A percentile compares a stretch with the other conserved stretches of the same genome.
Conservation (phyloP, 2,113 vertebrate genomes). For the Oncorhynchus gorbuscha region DNA sequence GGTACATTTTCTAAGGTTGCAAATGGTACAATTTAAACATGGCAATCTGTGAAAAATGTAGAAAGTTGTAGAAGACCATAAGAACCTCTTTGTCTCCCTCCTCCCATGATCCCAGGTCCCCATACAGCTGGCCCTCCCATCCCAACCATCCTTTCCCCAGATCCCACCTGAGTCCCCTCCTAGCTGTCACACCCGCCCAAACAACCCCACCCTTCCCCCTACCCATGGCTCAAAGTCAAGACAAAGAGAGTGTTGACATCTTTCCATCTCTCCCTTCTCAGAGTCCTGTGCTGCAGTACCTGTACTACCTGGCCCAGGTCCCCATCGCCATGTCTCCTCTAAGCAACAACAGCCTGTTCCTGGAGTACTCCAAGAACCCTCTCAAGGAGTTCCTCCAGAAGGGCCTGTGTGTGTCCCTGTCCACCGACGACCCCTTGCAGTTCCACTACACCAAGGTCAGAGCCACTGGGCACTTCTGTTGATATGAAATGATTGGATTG, state of each 20-base stretch:
- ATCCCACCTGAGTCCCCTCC: slow-evolving; percentile 81
- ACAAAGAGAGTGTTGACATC: slow-evolving; percentile 33
- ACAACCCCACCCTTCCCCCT: slow-evolving; percentile 75
- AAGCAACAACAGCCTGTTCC: slow-evolving; percentile 97
- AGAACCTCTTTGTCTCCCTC: background rate
- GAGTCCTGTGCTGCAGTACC: slow-evolving; percentile 97
- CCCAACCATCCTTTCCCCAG: slow-evolving; percentile 61
- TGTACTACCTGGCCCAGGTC: slow-evolving; percentile 95
- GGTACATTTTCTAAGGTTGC: too few relatives aligned
- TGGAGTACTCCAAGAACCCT: slow-evolving; percentile 96
- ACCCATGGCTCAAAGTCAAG: slow-evolving; percentile 83
- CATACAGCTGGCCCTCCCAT: too few relatives aligned
- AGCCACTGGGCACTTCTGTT: slow-evolving; percentile 73
- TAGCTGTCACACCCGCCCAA: too few relatives aligned
- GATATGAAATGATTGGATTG: slow-evolving; percentile 38
- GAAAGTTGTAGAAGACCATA: too few relatives aligned
- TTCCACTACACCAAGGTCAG: slow-evolving; percentile 98
- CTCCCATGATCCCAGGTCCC: too few relatives aligned
- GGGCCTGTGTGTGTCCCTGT: slow-evolving; percentile 92
- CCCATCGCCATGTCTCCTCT: slow-evolving; percentile 99
- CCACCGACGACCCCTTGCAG: slow-evolving; percentile 97
- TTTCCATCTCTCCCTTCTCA: slow-evolving; percentile 52
- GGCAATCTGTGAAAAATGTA: too few relatives aligned
- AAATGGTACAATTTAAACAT: too few relatives aligned
- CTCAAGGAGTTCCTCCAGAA: slow-evolving; percentile 94